Evolutionary conservation across 2,113 vertebrate species (phyloP), one percentile per base, ranked within the genome.

Genomic region (Hepsetus odoe): DNA sequence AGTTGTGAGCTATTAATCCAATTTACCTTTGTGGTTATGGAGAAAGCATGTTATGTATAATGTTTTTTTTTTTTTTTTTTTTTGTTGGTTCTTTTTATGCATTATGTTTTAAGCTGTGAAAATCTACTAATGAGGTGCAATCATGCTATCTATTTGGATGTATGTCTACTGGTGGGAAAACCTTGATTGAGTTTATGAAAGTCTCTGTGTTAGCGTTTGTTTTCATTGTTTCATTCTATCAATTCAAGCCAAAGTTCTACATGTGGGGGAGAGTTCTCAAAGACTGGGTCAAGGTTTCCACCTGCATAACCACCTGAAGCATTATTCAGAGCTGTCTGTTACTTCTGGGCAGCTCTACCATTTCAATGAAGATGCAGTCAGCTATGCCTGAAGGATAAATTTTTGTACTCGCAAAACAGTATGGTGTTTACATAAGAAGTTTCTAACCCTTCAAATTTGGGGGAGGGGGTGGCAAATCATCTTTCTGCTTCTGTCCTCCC

Each of bases 61-160:
- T n/a, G n/a, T n/a, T n/a, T n/a, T n/a, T n/a, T n/a, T n/a, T n/a
- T n/a, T n/a, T n/a, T n/a, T n/a, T n/a, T n/a, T n/a, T n/a, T n/a
- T n/a, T n/a, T n/a, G n/a, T n/a, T n/a, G n/a, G n/a, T 77, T 24
- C 10, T 1, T 49, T 55, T 65, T 56, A 33, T 76, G 76, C 72
- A 72, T 83, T 74, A 75, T 58, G 58, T 83, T 38, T 64, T 62
- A 83, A 80, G 82, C 82, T 82, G 80, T 82, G 83, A 82, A 82
- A 76, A 66, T 64, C 71, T 79, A 66, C 14, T 65, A 76, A 79
- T 76, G 28, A 79, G 80, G 83, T 84, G 83, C 77, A 85, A 77
- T 82, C 38, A n/a, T 67, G 38, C 53, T 76, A 51, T 76, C 55
- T 72, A 67, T 70, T 58, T 65, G 56, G 53, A 44, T 80, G 64